These are phyloP conservation scores for Rhagologus leucostigma DNA, from an alignment of 2,113 vertebrate genomes.

Conservation along the genomic window DNA sequence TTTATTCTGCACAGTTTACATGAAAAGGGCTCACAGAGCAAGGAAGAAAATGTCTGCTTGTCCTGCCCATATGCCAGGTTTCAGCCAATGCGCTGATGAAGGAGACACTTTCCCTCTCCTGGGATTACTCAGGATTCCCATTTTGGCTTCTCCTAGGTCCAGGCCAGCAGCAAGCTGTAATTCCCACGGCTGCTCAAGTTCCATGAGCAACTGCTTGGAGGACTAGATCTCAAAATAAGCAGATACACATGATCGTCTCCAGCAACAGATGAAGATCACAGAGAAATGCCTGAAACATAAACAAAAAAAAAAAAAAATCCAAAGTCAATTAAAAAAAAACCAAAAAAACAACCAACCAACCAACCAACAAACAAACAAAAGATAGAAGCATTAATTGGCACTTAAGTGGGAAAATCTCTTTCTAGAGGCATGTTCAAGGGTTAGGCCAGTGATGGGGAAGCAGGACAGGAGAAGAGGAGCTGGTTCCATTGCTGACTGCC, in stretches of 20 bases:
- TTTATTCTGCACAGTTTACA: background rate
- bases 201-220: background rate
- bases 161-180: background rate
- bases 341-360: too few relatives aligned
- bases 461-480: background rate
- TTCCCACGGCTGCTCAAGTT: background rate
- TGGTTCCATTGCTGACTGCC: background rate
- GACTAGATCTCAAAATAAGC: background rate
- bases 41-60: background rate
- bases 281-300: background rate
- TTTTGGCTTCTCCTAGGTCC: background rate
- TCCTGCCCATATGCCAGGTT: background rate
- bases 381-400: background rate
- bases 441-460: background rate
- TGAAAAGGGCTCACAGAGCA: background rate
- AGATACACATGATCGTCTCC: background rate
- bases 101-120: background rate
- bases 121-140: background rate
- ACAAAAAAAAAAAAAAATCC: background rate
- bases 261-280: background rate
- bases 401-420: background rate
- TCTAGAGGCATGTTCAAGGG: background rate
- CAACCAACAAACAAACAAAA: background rate
- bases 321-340: background rate
- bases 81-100: background rate